These are phyloP conservation scores for Octopus sinensis DNA, from an alignment of 1,140 invertebrate genomes.

Conservation along the genomic window DNA sequence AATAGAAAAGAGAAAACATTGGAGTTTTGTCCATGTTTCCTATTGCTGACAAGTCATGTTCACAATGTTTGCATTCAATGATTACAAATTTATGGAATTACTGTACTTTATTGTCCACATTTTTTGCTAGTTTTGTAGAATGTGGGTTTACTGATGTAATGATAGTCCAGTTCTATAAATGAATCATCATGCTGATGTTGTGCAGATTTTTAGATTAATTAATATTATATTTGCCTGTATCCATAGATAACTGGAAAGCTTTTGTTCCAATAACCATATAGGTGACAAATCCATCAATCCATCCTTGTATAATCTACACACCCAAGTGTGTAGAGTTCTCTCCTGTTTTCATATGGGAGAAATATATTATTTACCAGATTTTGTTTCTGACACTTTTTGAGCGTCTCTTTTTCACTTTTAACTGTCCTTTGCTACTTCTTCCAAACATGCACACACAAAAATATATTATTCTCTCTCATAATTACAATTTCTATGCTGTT, in stretches of 20 bases:
- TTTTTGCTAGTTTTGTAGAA: neutral
- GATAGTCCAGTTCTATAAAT: neutral
- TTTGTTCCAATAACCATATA: neutral
- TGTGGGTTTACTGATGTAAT: neutral
- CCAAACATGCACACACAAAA: neutral
- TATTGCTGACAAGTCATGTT: neutral
- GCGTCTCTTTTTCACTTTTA: neutral
- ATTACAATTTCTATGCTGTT: neutral
- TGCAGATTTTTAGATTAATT: neutral
- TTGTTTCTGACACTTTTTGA: too few species aligned
- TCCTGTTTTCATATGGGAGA: neutral
- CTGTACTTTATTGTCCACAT: neutral
- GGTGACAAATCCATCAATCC: neutral
- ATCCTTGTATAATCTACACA: too few species aligned
- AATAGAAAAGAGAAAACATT: neutral
- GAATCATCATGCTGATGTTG: neutral
- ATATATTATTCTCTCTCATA: neutral
- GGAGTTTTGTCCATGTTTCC: neutral
- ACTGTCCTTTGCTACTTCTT: neutral
- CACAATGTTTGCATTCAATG: neutral
- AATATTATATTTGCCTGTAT: neutral
- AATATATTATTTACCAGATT: too few species aligned
- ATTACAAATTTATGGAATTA: neutral
- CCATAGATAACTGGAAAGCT: neutral
- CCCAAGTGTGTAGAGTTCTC: neutral